A percentile compares a stretch with the other conserved stretches of the same genome.
Conservation (phyloP, 2,888 invertebrate species). For the Julus scandinavius region DNA sequence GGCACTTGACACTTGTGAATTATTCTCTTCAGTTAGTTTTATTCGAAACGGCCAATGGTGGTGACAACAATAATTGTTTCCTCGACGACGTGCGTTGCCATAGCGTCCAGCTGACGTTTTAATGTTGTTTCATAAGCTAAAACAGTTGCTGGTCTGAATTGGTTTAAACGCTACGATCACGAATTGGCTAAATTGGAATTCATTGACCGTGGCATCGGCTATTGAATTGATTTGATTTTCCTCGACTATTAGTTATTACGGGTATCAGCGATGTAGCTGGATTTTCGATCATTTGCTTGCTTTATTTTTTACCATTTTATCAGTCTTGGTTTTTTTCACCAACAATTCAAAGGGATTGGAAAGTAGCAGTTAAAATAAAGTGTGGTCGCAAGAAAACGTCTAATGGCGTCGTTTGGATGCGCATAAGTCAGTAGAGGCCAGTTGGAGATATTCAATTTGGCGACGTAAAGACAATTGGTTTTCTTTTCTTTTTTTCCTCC, state of each 20-base stretch:
- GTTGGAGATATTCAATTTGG: not conserved
- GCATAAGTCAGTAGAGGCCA: not conserved
- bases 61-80: too few relatives aligned
- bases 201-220: not conserved
- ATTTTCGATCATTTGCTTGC: not conserved
- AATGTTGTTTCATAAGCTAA: too few relatives aligned
- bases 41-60: too few relatives aligned
- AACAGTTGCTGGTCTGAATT: too few relatives aligned
- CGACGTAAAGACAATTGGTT: slow-evolving; percentile 22
- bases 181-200: not conserved
- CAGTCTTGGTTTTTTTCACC: not conserved
- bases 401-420: slow-evolving; percentile 21
- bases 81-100: too few relatives aligned
- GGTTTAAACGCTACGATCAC: too few relatives aligned
- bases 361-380: slow-evolving; percentile 3
- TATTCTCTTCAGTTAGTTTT: not conserved
- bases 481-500: not conserved
- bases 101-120: too few relatives aligned
- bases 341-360: not conserved
- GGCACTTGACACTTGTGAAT: not conserved
- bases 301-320: not conserved
- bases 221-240: not conserved
- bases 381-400: not conserved
- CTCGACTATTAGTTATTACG: not conserved
- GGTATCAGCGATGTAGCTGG: not conserved